Evolutionary conservation across 2,797 vertebrate genomes (phyloP), one percentile per base, ranked within the genome.

Genomic region (Monodelphis domestica): DNA sequence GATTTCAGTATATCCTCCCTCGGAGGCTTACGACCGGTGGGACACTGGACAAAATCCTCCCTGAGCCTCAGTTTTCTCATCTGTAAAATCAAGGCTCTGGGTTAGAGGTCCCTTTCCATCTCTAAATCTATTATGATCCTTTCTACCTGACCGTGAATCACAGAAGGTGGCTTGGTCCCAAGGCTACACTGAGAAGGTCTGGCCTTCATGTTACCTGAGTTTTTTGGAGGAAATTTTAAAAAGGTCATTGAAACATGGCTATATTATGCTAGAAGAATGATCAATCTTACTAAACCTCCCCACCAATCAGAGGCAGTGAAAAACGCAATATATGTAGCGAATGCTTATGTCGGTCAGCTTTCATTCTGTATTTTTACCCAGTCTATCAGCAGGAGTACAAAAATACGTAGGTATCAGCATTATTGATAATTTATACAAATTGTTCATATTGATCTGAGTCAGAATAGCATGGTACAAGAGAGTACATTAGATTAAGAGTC

Each of bases 81-180:
- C 84, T 91, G 53, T 90, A 89, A 94, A 96, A 91, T 54, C 59
- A 78, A 88, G 26, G 87, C 30, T 53, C 88, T 45, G 54, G 52
- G n/a, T 51, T 9, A 88, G 87, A 50, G 15, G 2, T 50, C 7
- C 12, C 63, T 91, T 15, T 12, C 21, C 53, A 90, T 84, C 55
- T 1, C 5, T 3, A 24, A 2, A 9, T 0, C 9, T 54, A n/a
- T 7, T 54, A 92, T 87, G 70, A 57, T 87, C 91, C 24, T 45
- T 10, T 84, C 24, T 11, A 50, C 38, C 70, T 84, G 70, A 50
- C 21, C 38, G 84, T 45, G 70, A 50, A 50, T 24, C 70, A 84
- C 3, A 84, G 38, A 84, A 0, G 56, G 57, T 57, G 78, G 1
- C 50, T 33, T 14, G 38, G 63, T 33, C 2, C 0, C 29, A 2